Base-by-base conservation (phyloP, 2,888 invertebrate genomes). In the Empis livida region DNA sequence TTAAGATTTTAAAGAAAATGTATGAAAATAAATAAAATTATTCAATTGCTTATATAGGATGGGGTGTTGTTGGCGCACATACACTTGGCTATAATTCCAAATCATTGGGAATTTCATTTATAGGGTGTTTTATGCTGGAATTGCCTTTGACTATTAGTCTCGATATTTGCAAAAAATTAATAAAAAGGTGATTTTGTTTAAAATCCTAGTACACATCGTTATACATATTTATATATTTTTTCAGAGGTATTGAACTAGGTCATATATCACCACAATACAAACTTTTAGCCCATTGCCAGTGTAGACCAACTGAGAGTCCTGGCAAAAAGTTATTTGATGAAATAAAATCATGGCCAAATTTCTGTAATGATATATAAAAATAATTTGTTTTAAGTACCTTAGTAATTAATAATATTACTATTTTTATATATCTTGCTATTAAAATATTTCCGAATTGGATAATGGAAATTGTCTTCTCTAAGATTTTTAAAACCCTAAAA, bases 11-110 rank as follows among this genome's bases (percentile, higher is more conserved):
- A n/a, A n/a, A n/a, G n/a, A n/a, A n/a, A n/a, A n/a, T n/a, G n/a
- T n/a, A n/a, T n/a, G n/a, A n/a, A 31, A 17, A 10, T 16, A 15
- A 27, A 43, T 14, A 17, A 14, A 14, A 14, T 15, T 16, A 15
- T 38, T 9, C 3, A 15, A n/a, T 15, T 9, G 3, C 5, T 38
- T 38, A n/a, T 38, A 2, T 38, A 56, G 57, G 77, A 1, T 78
- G 77, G 77, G 65, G 65, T 3, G 60, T 64, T 1, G 67, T 71
- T 47, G 77, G 77, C 2, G 71, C 74, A 1, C 77, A 77, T 52
- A 72, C 76, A 1, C 60, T 63, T 46, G 67, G 71, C 30, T 78
- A 74, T 53, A 78, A 79, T 55, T 61, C 54, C 35, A 64, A 60
- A 45, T 68, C 69, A 3, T 56, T 74, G 20, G 76, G 75, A n/a